Percentiles rank a stretch among this genome's conserved stretches.
Conservation (phyloP, 1,140 invertebrate genomes). For the Drosophila kikkawai region DNA sequence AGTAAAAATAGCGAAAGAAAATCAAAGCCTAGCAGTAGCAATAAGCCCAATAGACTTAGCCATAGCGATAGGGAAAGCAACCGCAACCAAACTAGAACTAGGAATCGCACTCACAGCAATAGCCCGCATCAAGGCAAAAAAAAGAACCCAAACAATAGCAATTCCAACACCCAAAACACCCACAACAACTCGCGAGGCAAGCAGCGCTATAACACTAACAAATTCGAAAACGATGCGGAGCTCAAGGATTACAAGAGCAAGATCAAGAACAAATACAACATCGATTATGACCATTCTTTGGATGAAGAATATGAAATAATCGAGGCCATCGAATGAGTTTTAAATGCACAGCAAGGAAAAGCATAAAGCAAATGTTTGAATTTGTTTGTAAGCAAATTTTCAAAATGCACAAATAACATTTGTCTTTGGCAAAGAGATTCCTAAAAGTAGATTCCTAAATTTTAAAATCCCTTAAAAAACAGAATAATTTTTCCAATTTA, state of each 20-base stretch:
- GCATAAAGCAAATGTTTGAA: background rate
- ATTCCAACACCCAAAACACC: constrained; percentile 7
- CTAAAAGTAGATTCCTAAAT: background rate
- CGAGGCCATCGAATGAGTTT: constrained; percentile 81
- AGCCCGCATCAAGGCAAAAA: constrained; percentile 25
- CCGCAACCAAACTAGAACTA: constrained; percentile 50
- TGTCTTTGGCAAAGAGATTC: background rate
- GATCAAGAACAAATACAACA: constrained; percentile 84
- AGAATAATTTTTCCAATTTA: background rate
- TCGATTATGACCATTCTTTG: constrained; percentile 85
- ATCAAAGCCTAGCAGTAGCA: constrained; percentile 64
- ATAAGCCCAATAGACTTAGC: constrained; percentile 61
- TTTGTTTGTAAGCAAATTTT: constrained; percentile 3
- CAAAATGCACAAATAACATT: background rate
- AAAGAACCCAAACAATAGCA: constrained; percentile 44
- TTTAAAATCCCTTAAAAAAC: background rate
- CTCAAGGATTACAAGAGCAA: constrained; percentile 83
- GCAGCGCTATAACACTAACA: constrained; percentile 63
- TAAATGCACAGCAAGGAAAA: background rate
- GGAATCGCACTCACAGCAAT: constrained; percentile 45
- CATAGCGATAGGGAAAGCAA: constrained; percentile 56
- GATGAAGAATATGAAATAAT: constrained; percentile 85
- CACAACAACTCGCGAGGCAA: constrained; percentile 37
- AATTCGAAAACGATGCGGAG: constrained; percentile 76
- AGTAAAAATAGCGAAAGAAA: constrained; percentile 76